These are phyloP conservation scores for Iselma pallidipennis DNA, from an alignment of 2,888 invertebrate genomes.

Conservation along the genomic window DNA sequence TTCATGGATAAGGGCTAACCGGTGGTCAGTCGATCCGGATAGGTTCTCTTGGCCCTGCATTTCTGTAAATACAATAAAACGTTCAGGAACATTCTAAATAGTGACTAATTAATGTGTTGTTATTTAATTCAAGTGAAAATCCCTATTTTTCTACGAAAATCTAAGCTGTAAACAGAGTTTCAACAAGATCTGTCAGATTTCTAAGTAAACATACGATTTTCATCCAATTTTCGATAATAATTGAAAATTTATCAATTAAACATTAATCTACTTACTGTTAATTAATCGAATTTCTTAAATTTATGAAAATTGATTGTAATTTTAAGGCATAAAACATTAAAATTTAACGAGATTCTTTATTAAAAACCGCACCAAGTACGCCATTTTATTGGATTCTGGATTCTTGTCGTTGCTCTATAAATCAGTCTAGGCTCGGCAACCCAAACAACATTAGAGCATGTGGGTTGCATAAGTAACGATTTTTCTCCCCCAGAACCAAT, in stretches of 20 bases:
- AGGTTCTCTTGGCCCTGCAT: constrained; percentile 53
- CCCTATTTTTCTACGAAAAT: too few species aligned
- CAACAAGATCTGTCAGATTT: background rate
- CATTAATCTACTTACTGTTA: constrained; percentile 19
- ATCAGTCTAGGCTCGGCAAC: constrained; percentile 26
- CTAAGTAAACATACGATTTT: background rate
- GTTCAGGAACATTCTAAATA: background rate
- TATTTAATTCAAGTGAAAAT: too few species aligned
- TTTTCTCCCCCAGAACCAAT: constrained; percentile 6
- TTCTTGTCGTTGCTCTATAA: constrained; percentile 20
- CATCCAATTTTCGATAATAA: background rate
- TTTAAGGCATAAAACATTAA: constrained; percentile 12
- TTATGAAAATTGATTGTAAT: constrained; percentile 3
- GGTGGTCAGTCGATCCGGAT: constrained; percentile 62
- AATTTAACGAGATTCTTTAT: constrained; percentile 17
- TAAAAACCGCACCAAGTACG: constrained; percentile 18
- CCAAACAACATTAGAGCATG: constrained; percentile 22
- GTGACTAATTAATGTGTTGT: too few species aligned
- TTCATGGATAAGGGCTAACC: constrained; percentile 80
- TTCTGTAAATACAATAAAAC: constrained; percentile 16
- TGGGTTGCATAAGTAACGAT: constrained; percentile 33
- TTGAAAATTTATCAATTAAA: constrained; percentile 25
- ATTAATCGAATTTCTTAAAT: constrained; percentile 10
- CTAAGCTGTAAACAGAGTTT: background rate
- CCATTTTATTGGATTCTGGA: constrained; percentile 28